phyloP scores from a whole-genome alignment of 2,888 invertebrate genomes.

The Aproaerema taeniolella region DNA sequence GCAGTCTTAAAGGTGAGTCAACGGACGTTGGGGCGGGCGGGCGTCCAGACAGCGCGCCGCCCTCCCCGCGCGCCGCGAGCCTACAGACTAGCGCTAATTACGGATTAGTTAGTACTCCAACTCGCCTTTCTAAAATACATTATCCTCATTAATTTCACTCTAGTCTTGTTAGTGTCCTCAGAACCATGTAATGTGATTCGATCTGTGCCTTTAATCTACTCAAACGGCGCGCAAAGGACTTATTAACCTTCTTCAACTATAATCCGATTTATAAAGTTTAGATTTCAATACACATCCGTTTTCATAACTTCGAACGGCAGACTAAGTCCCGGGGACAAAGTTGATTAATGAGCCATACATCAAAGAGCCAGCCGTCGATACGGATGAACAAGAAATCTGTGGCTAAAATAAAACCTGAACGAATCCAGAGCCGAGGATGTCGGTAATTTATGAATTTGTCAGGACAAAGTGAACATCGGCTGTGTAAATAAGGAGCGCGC shows the following conservation, averaged over 20 bases:
- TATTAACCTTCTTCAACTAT: conserved; percentile 5
- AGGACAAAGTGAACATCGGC: conserved; percentile 67
- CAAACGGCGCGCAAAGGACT: conserved; percentile 5
- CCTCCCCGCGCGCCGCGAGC: conserved; percentile 11
- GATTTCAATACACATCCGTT: conserved; percentile 6
- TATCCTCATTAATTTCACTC: conserved; percentile 9
- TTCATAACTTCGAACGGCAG: no score
- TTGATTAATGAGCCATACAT: conserved; percentile 51
- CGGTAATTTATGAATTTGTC: conserved; percentile 77
- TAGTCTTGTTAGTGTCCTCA: conserved; percentile 8
- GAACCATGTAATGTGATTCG: conserved; percentile 1
- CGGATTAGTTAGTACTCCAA: conserved; percentile 5
- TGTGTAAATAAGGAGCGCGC: conserved; percentile 68
- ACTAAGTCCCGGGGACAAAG: no score
- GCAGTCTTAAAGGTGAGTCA: conserved; percentile 17
- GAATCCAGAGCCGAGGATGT: conserved; percentile 64
- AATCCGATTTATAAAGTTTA: conserved; percentile 5
- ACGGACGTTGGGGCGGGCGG: conserved; percentile 7
- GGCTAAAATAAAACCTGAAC: conserved; percentile 63
- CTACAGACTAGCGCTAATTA: conserved; percentile 13
- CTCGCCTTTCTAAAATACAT: conserved; percentile 7
- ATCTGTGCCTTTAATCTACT: not conserved
- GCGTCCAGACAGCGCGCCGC: conserved; percentile 42
- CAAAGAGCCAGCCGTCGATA: conserved; percentile 61
- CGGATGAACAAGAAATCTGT: conserved; percentile 54